Evolutionary conservation across 2,797 vertebrate genomes (phyloP), one percentile per base, ranked within the genome.

Genomic region (Adrianichthys oophorus): DNA sequence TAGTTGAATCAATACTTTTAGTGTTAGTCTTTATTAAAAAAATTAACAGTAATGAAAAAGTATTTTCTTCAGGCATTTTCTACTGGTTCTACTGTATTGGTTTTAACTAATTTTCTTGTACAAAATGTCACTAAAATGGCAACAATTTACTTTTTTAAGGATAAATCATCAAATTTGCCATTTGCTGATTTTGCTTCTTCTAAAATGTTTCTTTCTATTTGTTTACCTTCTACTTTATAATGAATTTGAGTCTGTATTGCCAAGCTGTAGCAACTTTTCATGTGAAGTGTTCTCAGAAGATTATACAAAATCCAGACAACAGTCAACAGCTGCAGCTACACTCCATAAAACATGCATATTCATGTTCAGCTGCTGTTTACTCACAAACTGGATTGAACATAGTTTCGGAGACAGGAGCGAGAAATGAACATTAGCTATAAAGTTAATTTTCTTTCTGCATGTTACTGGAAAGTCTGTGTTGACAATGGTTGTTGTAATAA

Each of bases 271-370:
- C 26, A 41, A 19, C 48, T 62, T 15, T 61, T 16, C 4, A 45
- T 13, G 57, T 26, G 26, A 62, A 52, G 15, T n/a, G 6, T 59
- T 26, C 40, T 44, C 21, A 53, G 14, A 50, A n/a, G 42, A 46
- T 49, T 23, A 26, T 46, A 52, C 23, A 18, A 52, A 55, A 37
- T 52, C 17, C 21, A 49, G 52, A 56, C 45, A 52, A 29, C 41
- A 13, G 52, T 7, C 2, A 67, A 44, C 42, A 65, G 45, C 49
- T 51, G 57, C 44, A 60, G 21, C 23, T 16, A 23, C 42, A 42
- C 41, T 42, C 41, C 16, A n/a, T 42, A 42, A 59, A 48, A 24
- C 43, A 70, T 76, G n/a, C 66, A 79, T 72, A 66, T 83, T 73
- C 50, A 66, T 73, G 59, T 59, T 76, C 57, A 77, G 62, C 68